Conservation (phyloP, 1,140 invertebrate species). For the Galendromus occidentalis region DNA sequence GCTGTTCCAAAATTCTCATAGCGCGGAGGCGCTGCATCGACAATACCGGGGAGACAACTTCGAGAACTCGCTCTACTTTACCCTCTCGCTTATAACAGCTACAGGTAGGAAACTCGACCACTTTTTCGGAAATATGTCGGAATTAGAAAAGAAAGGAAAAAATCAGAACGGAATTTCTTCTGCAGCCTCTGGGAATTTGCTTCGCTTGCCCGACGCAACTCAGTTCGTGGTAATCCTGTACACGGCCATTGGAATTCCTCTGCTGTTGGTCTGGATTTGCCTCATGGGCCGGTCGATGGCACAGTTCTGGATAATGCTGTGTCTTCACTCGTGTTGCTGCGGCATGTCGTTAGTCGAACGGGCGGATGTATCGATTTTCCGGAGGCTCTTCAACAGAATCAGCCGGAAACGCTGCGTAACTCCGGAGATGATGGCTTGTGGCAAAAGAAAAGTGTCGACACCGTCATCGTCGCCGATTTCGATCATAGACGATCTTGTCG, state of each 20-base stretch:
- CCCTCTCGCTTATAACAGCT: not conserved
- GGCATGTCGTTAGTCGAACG: not conserved
- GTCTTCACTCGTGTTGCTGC: not conserved
- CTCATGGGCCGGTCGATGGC: conserved; percentile 2
- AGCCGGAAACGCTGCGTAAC: not conserved
- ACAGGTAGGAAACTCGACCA: not conserved
- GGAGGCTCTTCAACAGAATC: not conserved
- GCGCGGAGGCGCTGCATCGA: not conserved
- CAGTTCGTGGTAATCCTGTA: not conserved
- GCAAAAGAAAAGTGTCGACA: not conserved
- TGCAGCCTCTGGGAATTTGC: not conserved
- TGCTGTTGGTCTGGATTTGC: not conserved
- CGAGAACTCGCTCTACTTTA: not conserved
- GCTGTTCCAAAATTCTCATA: not conserved
- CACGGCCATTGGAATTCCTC: not conserved
- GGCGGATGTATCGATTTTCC: not conserved
- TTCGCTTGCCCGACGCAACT: not conserved
- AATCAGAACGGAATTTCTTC: too few relatives aligned
- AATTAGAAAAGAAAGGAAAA: too few relatives aligned
- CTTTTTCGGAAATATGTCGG: too few relatives aligned
- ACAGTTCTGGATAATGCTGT: conserved; percentile 10
- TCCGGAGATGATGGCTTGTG: not conserved
- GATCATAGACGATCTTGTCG: not conserved
- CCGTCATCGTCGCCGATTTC: not conserved
- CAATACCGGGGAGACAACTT: not conserved